Evolutionary conservation across 1,140 invertebrate genomes (phyloP).

Genomic region (Notospermus geniculatus): DNA sequence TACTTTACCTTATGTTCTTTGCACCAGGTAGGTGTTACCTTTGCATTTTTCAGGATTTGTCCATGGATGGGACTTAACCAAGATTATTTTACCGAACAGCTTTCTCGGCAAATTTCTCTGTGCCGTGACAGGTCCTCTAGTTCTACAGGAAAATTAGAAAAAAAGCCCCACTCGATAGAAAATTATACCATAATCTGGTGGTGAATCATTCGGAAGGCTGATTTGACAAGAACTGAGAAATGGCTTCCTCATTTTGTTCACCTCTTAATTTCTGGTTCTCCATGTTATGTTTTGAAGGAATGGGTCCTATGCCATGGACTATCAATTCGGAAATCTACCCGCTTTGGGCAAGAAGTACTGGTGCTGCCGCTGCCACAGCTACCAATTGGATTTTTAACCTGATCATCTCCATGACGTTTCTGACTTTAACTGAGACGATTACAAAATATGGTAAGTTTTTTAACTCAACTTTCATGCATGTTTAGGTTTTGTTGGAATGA

Average conservation of each 20-base stretch:
- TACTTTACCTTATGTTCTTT: conserved; percentile 60
- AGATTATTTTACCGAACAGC: neutral
- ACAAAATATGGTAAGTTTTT: conserved; percentile 55
- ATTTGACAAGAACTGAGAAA: no score
- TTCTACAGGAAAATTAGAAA: no score
- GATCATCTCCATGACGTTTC: conserved; percentile 64
- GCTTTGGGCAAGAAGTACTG: conserved; percentile 62
- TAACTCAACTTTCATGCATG: neutral
- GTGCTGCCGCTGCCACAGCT: conserved; percentile 61
- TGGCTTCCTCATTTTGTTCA: no score
- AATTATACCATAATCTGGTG: no score
- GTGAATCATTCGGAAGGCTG: no score
- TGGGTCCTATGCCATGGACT: conserved; percentile 68
- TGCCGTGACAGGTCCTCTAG: no score
- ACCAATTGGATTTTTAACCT: conserved; percentile 65
- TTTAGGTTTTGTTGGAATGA: neutral
- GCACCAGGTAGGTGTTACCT: conserved; percentile 43
- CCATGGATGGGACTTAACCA: neutral
- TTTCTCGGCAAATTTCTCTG: neutral
- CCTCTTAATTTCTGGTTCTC: no score
- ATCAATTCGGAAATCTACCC: conserved; percentile 68
- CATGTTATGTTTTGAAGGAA: conserved; percentile 51
- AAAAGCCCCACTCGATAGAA: no score
- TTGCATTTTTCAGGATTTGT: neutral
- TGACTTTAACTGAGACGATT: conserved; percentile 57